These are phyloP conservation scores for Slavum lentiscoides DNA, from an alignment of 2,888 invertebrate species.

Conservation along the genomic window DNA sequence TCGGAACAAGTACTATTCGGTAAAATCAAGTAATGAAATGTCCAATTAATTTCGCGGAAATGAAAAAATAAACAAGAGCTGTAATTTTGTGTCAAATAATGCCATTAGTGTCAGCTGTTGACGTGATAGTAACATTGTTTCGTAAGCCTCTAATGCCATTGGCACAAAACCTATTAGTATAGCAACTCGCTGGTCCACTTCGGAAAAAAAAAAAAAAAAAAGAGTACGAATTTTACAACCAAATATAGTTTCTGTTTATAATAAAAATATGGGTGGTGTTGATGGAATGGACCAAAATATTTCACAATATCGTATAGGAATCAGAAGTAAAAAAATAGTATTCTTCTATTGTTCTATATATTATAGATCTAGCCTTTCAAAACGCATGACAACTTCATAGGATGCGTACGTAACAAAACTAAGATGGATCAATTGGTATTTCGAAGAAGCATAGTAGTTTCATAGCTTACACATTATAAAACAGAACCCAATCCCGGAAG, in stretches of 20 bases:
- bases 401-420: slow-evolving; percentile 5
- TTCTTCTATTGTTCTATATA: slow-evolving; percentile 26
- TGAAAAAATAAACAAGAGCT: slow-evolving; percentile 19
- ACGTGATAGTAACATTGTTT: slow-evolving; percentile 19
- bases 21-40: slow-evolving; percentile 28
- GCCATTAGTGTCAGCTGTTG: slow-evolving; percentile 9
- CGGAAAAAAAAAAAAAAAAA: not conserved
- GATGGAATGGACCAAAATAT: slow-evolving; percentile 4
- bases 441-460: slow-evolving; percentile 23
- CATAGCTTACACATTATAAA: slow-evolving; percentile 18
- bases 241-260: slow-evolving; percentile 15
- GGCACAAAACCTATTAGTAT: slow-evolving; percentile 4
- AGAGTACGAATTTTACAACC: slow-evolving; percentile 10
- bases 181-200: slow-evolving; percentile 1
- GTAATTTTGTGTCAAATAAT: slow-evolving; percentile 22
- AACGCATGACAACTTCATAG: slow-evolving; percentile 8
- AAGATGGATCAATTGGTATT: slow-evolving; percentile 24
- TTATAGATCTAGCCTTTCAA: slow-evolving; percentile 14
- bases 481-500: not conserved
- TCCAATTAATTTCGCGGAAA: slow-evolving; percentile 12
- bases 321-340: slow-evolving; percentile 12
- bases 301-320: slow-evolving; percentile 16
- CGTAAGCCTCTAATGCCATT: slow-evolving; percentile 16
- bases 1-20: slow-evolving; percentile 39
- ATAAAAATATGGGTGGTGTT: slow-evolving; percentile 13